A percentile compares a stretch with the other conserved stretches of the same genome.
phyloP scores from a whole-genome alignment of 2,797 vertebrate genomes.

The Gephyroberyx darwinii region DNA sequence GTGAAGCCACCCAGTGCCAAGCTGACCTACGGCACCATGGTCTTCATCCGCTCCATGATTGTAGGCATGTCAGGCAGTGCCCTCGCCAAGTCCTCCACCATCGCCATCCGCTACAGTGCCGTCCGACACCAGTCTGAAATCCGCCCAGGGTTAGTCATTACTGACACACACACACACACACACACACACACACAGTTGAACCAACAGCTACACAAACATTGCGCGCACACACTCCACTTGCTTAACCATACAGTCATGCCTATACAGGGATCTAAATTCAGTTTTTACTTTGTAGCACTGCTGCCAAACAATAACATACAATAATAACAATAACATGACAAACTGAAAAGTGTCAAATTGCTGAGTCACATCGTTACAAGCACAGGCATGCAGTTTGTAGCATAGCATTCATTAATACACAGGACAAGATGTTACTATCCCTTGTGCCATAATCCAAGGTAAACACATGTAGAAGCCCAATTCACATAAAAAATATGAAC shows the following conservation, averaged over 20 bases:
- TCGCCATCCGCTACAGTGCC: conserved; percentile 93
- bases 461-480: too few relatives aligned
- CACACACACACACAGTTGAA: neutral
- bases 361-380: too few relatives aligned
- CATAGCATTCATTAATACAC: too few relatives aligned
- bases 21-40: conserved; percentile 98
- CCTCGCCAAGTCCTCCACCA: conserved; percentile 90
- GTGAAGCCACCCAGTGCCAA: conserved; percentile 93
- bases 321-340: too few relatives aligned
- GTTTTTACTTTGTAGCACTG: too few relatives aligned
- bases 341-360: too few relatives aligned
- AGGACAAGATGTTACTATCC: too few relatives aligned
- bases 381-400: too few relatives aligned
- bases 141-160: conserved; percentile 82
- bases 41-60: conserved; percentile 93
- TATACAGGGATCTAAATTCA: neutral
- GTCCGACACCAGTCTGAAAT: conserved; percentile 97
- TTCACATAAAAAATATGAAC: too few relatives aligned
- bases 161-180: neutral
- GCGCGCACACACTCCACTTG: too few relatives aligned
- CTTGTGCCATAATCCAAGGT: too few relatives aligned
- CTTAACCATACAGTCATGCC: neutral
- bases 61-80: conserved; percentile 85
- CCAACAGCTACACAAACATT: neutral
- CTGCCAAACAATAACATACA: too few relatives aligned